Conservation (phyloP, 2,888 invertebrate genomes). For the Hydroisotoma schaefferi region DNA sequence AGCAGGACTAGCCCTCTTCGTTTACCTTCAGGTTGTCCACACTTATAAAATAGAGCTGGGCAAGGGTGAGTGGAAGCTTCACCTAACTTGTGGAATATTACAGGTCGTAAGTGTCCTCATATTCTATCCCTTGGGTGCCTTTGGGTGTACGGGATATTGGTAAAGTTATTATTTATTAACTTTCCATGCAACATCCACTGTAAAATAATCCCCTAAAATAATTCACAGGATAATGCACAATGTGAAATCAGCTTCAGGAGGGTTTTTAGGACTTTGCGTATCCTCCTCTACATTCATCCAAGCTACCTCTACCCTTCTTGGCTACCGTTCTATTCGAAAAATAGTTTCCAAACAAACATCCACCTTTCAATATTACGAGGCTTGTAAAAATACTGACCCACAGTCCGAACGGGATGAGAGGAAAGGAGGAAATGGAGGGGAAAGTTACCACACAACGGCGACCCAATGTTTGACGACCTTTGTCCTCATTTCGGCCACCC, state of each 20-base stretch:
- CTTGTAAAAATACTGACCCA: not conserved
- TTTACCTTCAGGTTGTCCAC: conserved; percentile 21
- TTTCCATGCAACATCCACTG: too few species aligned
- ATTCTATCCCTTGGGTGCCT: conserved; percentile 17
- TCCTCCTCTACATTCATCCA: conserved; percentile 5
- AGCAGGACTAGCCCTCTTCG: conserved; percentile 17
- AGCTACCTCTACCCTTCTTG: conserved; percentile 12
- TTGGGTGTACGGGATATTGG: conserved; percentile 27
- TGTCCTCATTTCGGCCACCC: conserved; percentile 11
- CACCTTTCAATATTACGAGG: not conserved
- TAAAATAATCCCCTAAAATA: not conserved
- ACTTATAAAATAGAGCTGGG: conserved; percentile 13
- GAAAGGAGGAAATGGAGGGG: too few species aligned
- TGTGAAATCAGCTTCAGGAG: conserved; percentile 2
- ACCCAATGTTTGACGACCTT: conserved; percentile 23
- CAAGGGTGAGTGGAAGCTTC: conserved; percentile 24
- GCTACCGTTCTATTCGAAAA: conserved; percentile 17
- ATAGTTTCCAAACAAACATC: conserved; percentile 4
- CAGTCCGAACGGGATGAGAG: not conserved
- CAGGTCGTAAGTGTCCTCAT: not conserved
- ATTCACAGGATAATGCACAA: conserved; percentile 17
- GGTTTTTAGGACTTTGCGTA: conserved; percentile 3
- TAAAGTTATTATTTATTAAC: not conserved
- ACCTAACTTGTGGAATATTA: not conserved
- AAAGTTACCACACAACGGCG: conserved; percentile 10